phyloP scores from a whole-genome alignment of 2,797 vertebrate genomes.

The Sus cebifrons region DNA sequence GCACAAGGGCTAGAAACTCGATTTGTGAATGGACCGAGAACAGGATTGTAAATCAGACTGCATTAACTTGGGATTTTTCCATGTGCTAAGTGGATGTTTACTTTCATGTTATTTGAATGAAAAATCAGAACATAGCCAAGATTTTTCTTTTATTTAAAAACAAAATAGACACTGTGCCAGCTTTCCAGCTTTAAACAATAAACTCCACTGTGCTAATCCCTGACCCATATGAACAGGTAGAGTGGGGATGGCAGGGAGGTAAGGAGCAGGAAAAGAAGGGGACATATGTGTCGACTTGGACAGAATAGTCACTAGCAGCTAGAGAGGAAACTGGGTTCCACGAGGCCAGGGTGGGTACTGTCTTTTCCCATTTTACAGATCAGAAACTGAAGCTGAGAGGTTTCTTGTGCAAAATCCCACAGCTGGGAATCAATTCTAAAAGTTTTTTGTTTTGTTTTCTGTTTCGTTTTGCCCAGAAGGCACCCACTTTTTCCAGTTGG shows the following conservation, averaged over 20 bases:
- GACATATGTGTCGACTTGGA: not conserved
- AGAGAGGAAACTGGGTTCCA: not conserved
- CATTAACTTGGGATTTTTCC: constrained; percentile 33
- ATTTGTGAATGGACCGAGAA: not conserved
- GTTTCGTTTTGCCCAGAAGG: not conserved
- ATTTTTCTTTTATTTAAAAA: constrained; percentile 46
- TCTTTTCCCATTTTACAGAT: not conserved
- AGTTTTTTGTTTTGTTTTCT: too few relatives aligned
- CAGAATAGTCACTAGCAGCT: not conserved
- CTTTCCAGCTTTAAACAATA: not conserved
- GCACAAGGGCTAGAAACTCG: not conserved
- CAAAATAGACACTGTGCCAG: not conserved
- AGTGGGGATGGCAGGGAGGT: not conserved
- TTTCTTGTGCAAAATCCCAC: constrained; percentile 1
- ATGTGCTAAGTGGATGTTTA: constrained; percentile 17
- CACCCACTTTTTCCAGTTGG: not conserved
- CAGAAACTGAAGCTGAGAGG: not conserved
- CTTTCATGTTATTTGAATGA: constrained; percentile 35
- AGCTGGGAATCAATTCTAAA: constrained; percentile 1
- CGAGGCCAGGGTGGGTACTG: not conserved
- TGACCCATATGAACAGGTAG: not conserved
- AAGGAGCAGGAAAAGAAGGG: not conserved
- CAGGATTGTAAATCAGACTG: constrained; percentile 28
- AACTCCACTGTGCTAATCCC: not conserved
- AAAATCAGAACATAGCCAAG: not conserved